Percentiles rank a stretch among this genome's conserved stretches.
These are phyloP conservation scores for Diaperis boleti DNA, from an alignment of 2,888 invertebrate species.

Conservation along the genomic window DNA sequence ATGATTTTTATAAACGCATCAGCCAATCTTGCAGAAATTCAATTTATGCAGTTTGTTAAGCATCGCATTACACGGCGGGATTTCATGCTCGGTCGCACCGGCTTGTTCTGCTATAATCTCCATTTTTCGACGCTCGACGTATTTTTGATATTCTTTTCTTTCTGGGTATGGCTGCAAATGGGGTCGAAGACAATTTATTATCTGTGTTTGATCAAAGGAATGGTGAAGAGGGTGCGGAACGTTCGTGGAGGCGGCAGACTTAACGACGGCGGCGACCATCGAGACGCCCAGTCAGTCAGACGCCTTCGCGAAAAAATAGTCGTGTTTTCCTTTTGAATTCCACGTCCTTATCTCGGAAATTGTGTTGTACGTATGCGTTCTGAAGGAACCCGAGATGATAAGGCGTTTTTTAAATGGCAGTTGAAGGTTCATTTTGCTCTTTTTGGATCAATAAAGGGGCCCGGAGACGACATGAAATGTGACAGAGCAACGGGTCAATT, in stretches of 20 bases:
- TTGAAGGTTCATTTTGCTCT: no score
- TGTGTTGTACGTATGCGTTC: background rate
- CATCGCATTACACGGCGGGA: conserved; percentile 50
- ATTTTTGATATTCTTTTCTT: conserved; percentile 33
- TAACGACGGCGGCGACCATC: conserved; percentile 48
- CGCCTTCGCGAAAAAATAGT: conserved; percentile 36
- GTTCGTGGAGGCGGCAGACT: conserved; percentile 43
- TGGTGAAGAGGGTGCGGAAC: conserved; percentile 10
- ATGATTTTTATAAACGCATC: conserved; percentile 2
- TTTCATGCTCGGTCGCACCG: conserved; percentile 43
- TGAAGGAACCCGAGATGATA: no score
- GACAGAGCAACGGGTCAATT: no score
- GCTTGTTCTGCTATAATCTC: conserved; percentile 31
- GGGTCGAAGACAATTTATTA: background rate
- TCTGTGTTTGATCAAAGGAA: background rate
- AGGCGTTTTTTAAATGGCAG: no score
- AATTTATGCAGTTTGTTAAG: conserved; percentile 49
- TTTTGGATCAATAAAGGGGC: no score
- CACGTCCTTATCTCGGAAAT: background rate
- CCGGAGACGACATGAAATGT: no score
- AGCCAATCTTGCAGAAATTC: conserved; percentile 37
- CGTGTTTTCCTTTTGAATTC: conserved; percentile 25
- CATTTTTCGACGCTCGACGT: conserved; percentile 36
- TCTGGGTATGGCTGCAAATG: conserved; percentile 5
- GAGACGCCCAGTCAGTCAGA: conserved; percentile 50